A percentile compares a stretch with the other conserved stretches of the same genome.
phyloP scores from a whole-genome alignment of 2,113 vertebrate species.

The Ariopsis seemanni region DNA sequence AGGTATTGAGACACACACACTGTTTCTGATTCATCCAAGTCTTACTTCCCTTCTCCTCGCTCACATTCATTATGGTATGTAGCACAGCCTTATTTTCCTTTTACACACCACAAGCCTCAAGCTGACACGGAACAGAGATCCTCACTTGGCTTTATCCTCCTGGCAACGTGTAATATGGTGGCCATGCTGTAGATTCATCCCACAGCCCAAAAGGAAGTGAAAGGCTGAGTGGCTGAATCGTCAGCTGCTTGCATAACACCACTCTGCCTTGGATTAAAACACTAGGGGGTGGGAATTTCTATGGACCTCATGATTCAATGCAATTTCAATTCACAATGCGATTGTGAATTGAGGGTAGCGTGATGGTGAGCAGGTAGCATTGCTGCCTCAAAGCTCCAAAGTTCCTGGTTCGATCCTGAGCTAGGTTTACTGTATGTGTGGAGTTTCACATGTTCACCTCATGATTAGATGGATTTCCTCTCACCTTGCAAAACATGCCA shows the following conservation, averaged over 20 bases:
- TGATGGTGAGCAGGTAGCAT: neutral
- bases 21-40: slow-evolving; percentile 30
- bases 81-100: slow-evolving; percentile 9
- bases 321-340: neutral
- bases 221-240: neutral
- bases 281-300: neutral
- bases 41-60: neutral
- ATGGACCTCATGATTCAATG: neutral
- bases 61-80: slow-evolving; percentile 8
- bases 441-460: neutral
- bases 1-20: neutral
- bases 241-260: neutral
- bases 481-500: neutral
- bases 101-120: neutral
- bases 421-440: neutral
- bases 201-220: neutral
- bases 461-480: neutral
- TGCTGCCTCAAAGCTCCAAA: neutral
- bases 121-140: neutral
- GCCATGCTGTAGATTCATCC: neutral
- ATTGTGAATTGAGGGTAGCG: neutral
- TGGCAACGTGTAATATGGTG: neutral
- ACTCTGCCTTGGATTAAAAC: neutral
- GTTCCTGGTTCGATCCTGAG: neutral
- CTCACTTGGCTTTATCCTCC: neutral